These are phyloP conservation scores for Anguilla pacifica DNA, from an alignment of 2,797 vertebrate species.

Conservation along the genomic window DNA sequence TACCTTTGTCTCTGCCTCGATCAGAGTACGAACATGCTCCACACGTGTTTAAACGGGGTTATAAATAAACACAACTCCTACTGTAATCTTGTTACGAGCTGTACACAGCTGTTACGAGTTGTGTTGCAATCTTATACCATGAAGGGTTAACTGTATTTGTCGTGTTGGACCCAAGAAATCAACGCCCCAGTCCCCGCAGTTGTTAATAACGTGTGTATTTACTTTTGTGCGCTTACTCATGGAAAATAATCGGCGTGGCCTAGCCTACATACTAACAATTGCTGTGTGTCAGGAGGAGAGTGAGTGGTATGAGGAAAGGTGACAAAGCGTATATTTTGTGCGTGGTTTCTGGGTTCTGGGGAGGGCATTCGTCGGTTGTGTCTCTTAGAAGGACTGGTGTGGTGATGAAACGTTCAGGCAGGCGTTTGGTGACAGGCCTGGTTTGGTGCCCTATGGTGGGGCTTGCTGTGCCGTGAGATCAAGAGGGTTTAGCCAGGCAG, in stretches of 20 bases:
- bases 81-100: not conserved
- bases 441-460: not conserved
- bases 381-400: not conserved
- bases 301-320: not conserved
- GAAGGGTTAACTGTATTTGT: not conserved
- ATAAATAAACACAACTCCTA: not conserved
- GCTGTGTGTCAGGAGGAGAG: not conserved
- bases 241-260: not conserved
- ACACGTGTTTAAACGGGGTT: not conserved
- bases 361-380: not conserved
- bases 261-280: not conserved
- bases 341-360: not conserved
- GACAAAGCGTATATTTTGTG: not conserved
- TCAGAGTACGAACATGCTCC: not conserved
- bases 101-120: not conserved
- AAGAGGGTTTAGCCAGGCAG: slow-evolving; percentile 32
- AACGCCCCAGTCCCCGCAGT: not conserved
- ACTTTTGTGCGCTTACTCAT: not conserved
- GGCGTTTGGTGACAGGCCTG: not conserved
- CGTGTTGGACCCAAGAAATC: not conserved
- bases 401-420: not conserved
- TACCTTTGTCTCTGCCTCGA: too few relatives aligned
- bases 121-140: not conserved
- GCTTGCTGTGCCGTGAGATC: slow-evolving; percentile 17
- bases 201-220: not conserved